Conservation (phyloP, 2,113 vertebrate species). For the Ia io region DNA sequence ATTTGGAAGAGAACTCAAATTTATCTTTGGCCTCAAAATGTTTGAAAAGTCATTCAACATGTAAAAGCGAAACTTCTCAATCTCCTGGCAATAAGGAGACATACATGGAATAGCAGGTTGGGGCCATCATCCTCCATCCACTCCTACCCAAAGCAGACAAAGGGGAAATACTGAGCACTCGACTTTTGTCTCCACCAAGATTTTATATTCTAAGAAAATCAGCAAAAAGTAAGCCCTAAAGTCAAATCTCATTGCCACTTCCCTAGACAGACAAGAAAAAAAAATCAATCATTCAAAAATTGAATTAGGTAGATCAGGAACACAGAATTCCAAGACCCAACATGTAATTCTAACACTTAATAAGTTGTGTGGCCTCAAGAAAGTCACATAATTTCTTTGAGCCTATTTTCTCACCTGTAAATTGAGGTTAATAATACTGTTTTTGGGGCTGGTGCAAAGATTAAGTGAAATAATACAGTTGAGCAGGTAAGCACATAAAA, state of each 20-base stretch:
- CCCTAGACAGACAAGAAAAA: not conserved
- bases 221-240: not conserved
- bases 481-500: not conserved
- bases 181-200: not conserved
- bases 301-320: not conserved
- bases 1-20: not conserved
- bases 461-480: not conserved
- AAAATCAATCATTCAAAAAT: constrained; percentile 9
- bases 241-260: constrained; percentile 10
- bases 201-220: not conserved
- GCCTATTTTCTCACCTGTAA: constrained; percentile 19
- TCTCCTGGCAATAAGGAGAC: not conserved
- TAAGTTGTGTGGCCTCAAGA: not conserved
- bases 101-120: not conserved
- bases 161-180: not conserved
- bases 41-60: not conserved
- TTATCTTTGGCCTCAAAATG: not conserved
- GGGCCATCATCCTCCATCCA: not conserved
- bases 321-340: not conserved
- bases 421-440: not conserved
- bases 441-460: not conserved
- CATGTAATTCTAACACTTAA: not conserved
- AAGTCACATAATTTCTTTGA: not conserved
- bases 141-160: not conserved
- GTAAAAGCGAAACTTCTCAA: not conserved